Base-by-base conservation (phyloP, 2,113 vertebrate species). In the Lepus americanus region DNA sequence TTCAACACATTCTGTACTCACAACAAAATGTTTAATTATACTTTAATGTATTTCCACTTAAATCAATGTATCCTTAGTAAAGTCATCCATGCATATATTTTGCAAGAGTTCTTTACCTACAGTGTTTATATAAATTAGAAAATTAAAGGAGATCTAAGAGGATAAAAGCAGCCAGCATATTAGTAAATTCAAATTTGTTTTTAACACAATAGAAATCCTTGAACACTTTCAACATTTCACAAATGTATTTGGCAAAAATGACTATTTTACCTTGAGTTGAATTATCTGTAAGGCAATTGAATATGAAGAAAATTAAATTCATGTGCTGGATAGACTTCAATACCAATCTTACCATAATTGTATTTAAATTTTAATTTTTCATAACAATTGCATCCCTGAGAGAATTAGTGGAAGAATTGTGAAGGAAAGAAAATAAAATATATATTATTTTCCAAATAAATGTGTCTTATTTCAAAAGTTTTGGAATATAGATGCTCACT, bases 261-360 rank as follows among this genome's bases (percentile, higher is more conserved):
- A 67, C 44, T 36, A n/a, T 92, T 59, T 17, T 83, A 93, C 27
- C 44, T 73, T 64, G 12, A 94, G 80, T 25, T 93, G 63, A 90
- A 93, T 87, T 69, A 93, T n/a, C 25, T 96, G 49, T 31, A 97
- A 96, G 11, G 16, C 97, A 85, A 59, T 78, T 31, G 33, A 95
- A 73, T 70, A 11, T 53, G 29, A 96, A 95, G 51, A 94, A 94
- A 94, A 93, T 1, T 86, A 25, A 95, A 95, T 93, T 64, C 20
- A 49, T 94, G 64, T 33, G 11, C 23, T 61, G 39, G 36, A 25
- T 94, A 89, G 23, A 87, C 69, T 83, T 88, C 81, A 92, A 80
- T 63, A 94, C 13, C 96, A 95, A 64, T 36, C 14, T 86, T 95
- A 84, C 63, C 44, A 92, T 92, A 89, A 91, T 89, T 83, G 2